phyloP scores from a whole-genome alignment of 2,113 vertebrate species.

The Phrynosoma platyrhinos region DNA sequence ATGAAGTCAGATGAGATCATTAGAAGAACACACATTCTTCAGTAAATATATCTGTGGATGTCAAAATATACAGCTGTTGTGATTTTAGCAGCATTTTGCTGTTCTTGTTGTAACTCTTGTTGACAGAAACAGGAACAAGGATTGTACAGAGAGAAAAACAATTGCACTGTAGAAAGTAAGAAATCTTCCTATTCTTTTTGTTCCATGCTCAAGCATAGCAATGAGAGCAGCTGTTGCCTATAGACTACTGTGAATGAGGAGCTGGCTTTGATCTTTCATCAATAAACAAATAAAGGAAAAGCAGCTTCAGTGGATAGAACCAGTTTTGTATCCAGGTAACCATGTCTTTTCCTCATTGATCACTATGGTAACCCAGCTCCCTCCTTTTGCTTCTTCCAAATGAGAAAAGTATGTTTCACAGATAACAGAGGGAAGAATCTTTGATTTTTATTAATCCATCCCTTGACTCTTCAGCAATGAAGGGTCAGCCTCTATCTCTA shows the following conservation, averaged over 20 bases:
- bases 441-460: slow-evolving; percentile 67
- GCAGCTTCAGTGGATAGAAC: slow-evolving; percentile 41
- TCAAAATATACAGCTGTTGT: background rate
- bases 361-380: slow-evolving; percentile 74
- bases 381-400: slow-evolving; percentile 67
- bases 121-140: background rate
- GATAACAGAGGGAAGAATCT: slow-evolving; percentile 48
- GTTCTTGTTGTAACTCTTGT: background rate
- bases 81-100: background rate
- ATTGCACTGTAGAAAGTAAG: accelerated
- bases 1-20: background rate
- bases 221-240: slow-evolving; percentile 25
- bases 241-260: background rate
- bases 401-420: slow-evolving; percentile 59
- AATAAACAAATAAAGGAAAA: slow-evolving; percentile 63
- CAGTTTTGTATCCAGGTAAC: slow-evolving; percentile 74
- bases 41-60: background rate
- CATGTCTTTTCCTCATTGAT: slow-evolving; percentile 65
- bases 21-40: background rate
- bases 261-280: slow-evolving; percentile 56
- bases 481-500: slow-evolving; percentile 55
- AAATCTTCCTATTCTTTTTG: background rate
- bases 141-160: slow-evolving; percentile 22
- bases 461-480: slow-evolving; percentile 33
- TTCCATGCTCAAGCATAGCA: background rate